Evolutionary conservation across 2,113 vertebrate species (phyloP), one percentile per base, ranked within the genome.

Genomic region (Oostethus manadensis): DNA sequence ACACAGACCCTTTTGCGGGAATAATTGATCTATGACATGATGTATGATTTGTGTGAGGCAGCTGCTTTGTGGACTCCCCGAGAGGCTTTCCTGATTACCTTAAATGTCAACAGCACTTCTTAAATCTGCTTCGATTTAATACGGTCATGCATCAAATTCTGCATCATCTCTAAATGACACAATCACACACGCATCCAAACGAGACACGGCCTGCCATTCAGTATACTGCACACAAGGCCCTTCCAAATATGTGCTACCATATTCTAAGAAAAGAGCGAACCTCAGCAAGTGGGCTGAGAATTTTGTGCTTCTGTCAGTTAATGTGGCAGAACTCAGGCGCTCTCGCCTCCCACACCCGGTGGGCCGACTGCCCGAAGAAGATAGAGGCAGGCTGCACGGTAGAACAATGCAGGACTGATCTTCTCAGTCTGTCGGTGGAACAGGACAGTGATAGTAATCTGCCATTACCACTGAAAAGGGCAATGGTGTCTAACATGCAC

Each of bases 301-400:
- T 50, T 67, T 73, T 76, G 72, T 68, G 76, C 68, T 54, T 68
- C 61, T 73, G 73, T 64, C 62, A 71, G 70, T 65, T 51, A 26
- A 66, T 69, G 58, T 26, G 62, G 71, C 60, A 60, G 64, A 57
- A 68, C 15, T 47, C 58, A n/a, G 71, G 48, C 56, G 54, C 0
- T 11, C 56, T 67, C 17, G 40, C 66, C 66, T 73, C 69, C 51
- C n/a, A 66, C 62, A 40, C 13, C 60, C 73, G 75, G 70, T 64
- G 73, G 42, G 64, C 33, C 17, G 20, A 68, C 64, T 69, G 68
- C 49, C 47, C 40, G 1, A 60, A 60, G 54, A 73, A 26, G 54
- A 29, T 59, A 74, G 58, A 67, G 71, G 63, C 56, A 56, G 57
- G 17, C 23, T 33, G 16, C 8, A 57, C 11, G 54, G 70, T 40